These are phyloP conservation scores for Tuberolachnus salignus DNA, from an alignment of 2,888 invertebrate species.

Conservation along the genomic window DNA sequence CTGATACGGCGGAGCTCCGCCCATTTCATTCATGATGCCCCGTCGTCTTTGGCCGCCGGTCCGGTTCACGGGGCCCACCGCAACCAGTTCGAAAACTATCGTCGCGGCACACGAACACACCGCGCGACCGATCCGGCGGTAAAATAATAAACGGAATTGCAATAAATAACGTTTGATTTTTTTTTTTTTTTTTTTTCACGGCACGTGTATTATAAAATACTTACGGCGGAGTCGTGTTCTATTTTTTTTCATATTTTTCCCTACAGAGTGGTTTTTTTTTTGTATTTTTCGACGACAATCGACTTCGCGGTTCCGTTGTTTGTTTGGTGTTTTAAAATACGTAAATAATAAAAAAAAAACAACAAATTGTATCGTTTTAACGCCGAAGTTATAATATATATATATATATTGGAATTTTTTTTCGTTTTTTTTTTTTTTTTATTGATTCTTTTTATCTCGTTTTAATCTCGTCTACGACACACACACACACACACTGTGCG, in stretches of 20 bases:
- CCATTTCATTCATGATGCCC: conserved; percentile 50
- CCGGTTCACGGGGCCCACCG: conserved; percentile 16
- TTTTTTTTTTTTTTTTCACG: not conserved
- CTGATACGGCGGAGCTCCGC: conserved; percentile 33
- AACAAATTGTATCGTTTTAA: not conserved
- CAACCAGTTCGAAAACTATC: conserved; percentile 51
- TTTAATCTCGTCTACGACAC: not conserved
- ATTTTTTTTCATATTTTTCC: not conserved
- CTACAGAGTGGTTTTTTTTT: not conserved
- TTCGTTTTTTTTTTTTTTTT: too few relatives aligned
- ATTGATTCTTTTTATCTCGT: not conserved
- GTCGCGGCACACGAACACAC: conserved; percentile 24
- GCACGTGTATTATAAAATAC: not conserved
- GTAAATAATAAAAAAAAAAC: too few relatives aligned
- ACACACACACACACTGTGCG: not conserved
- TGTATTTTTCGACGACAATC: not conserved
- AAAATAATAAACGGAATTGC: too few relatives aligned
- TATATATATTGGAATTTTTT: not conserved
- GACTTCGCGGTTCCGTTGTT: not conserved
- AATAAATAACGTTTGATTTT: not conserved
- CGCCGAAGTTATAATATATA: too few relatives aligned
- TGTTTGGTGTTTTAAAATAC: not conserved
- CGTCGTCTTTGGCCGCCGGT: conserved; percentile 25
- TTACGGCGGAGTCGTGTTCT: not conserved
- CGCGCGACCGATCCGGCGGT: conserved; percentile 21